A percentile compares a stretch with the other conserved stretches of the same genome.
Evolutionary conservation across 2,113 vertebrate species (phyloP).

Genomic region (Brienomyrus brachyistius): DNA sequence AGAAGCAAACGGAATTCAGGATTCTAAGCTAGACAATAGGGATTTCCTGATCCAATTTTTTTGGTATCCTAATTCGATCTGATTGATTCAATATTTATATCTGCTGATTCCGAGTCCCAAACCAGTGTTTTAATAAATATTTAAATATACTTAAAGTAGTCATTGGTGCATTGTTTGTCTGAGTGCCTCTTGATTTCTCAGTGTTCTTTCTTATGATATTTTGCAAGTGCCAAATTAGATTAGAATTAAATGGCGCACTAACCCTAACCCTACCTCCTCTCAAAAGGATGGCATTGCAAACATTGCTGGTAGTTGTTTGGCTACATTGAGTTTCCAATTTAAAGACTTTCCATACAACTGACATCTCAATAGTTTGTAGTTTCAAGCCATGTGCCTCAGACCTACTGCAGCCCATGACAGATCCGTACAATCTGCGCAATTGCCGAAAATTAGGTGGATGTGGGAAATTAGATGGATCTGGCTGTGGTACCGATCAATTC

Average conservation of each 20-base stretch:
- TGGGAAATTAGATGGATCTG: not conserved
- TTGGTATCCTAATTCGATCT: not conserved
- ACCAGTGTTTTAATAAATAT: too few relatives aligned
- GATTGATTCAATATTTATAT: not conserved
- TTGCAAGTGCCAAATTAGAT: not conserved
- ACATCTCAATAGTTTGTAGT: too few relatives aligned
- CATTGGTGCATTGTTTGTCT: too few relatives aligned
- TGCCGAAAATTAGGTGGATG: too few relatives aligned
- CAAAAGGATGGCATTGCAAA: not conserved
- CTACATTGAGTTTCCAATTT: not conserved
- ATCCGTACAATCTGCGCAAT: too few relatives aligned
- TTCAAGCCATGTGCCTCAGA: not conserved
- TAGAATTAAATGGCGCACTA: not conserved
- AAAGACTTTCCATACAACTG: not conserved
- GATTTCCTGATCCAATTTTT: not conserved
- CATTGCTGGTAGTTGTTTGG: too few relatives aligned
- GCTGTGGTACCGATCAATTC: not conserved
- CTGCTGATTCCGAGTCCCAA: not conserved
- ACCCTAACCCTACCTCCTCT: not conserved
- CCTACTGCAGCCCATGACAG: too few relatives aligned
- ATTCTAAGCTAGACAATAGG: not conserved
- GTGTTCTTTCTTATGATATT: not conserved
- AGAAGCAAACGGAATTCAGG: not conserved
- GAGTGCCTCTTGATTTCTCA: too few relatives aligned
- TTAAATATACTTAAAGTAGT: too few relatives aligned